These are phyloP conservation scores for Holacanthus passer DNA, from an alignment of 2,113 vertebrate species.

Conservation along the genomic window DNA sequence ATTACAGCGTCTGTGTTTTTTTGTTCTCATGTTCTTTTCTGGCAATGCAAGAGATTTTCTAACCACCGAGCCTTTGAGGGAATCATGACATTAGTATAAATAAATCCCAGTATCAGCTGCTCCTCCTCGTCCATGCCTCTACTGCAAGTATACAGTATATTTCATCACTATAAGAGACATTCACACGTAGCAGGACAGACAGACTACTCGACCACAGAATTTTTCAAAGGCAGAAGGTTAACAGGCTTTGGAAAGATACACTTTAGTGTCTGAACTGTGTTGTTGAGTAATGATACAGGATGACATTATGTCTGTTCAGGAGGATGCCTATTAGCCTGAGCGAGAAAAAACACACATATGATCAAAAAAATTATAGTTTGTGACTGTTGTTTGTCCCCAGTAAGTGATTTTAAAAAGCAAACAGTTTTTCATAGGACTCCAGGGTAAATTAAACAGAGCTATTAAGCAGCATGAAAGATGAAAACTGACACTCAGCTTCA, in stretches of 20 bases:
- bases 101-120: constrained; percentile 14
- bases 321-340: constrained; percentile 19
- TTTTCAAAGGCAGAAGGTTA: constrained; percentile 16
- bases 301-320: constrained; percentile 14
- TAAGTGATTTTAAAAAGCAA: constrained; percentile 2
- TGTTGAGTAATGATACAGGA: constrained; percentile 23
- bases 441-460: background rate
- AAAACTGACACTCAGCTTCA: constrained; percentile 3
- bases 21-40: constrained; percentile 12
- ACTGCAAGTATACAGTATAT: background rate
- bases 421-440: background rate
- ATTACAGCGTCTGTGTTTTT: constrained; percentile 40
- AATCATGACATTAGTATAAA: constrained; percentile 1
- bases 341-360: background rate
- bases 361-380: background rate
- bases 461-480: constrained; percentile 9
- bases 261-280: constrained; percentile 2
- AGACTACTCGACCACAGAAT: background rate
- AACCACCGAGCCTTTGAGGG: constrained; percentile 22
- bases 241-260: constrained; percentile 2
- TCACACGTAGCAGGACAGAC: background rate
- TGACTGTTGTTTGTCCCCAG: constrained; percentile 12
- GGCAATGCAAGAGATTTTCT: constrained; percentile 29
- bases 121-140: background rate
- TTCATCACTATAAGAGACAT: background rate